Conservation (phyloP, 2,113 vertebrate species). For the Bos javanicus region DNA sequence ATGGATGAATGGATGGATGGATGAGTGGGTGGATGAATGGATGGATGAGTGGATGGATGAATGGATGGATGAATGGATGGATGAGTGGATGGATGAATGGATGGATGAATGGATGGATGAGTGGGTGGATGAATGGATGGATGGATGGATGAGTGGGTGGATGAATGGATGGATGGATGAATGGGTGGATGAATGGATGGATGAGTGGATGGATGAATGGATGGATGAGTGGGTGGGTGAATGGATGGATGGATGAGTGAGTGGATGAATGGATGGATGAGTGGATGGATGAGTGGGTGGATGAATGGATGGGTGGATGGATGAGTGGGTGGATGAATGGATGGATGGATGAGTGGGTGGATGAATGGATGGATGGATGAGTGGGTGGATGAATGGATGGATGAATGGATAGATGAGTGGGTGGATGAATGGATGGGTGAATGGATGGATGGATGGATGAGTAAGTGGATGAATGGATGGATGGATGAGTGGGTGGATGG, state of each 20-base stretch:
- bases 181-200: no score
- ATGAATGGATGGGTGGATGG: fast-evolving
- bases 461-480: no score
- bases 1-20: neutral
- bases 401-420: fast-evolving
- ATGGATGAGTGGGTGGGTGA: no score
- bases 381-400: fast-evolving
- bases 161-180: fast-evolving
- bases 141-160: no score
- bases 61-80: no score
- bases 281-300: no score
- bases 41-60: fast-evolving
- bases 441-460: no score
- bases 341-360: fast-evolving
- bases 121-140: fast-evolving
- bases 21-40: fast-evolving
- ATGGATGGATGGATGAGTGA: neutral
- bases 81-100: fast-evolving
- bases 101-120: fast-evolving
- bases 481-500: fast-evolving
- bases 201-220: no score
- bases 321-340: fast-evolving
- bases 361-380: fast-evolving
- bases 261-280: neutral
- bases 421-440: neutral